Evolutionary conservation across 2,888 invertebrate species (phyloP), one percentile per base, ranked within the genome.

Genomic region (Thera britannica): DNA sequence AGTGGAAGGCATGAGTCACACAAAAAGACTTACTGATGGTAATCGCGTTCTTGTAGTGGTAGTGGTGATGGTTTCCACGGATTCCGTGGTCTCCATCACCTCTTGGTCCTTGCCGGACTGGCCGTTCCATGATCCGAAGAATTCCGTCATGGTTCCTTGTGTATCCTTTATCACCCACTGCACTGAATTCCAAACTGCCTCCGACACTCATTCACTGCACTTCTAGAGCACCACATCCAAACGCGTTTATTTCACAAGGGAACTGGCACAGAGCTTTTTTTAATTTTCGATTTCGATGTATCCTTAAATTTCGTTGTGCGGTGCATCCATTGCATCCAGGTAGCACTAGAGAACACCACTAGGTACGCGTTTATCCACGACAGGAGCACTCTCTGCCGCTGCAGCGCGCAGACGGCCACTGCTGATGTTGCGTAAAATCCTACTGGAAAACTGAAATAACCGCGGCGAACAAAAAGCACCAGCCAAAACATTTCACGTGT

Each of bases 361-460:
- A 71, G 70, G 71, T 67, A 75, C 76, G 76, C 72, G 75, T 70
- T 68, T 71, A 61, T 67, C 58, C 71, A 66, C 73, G 73, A 69
- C 66, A 74, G 74, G 66, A 79, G 63, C 73, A 75, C 68, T 79
- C 74, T 74, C 79, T 75, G 75, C 80, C 84, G 83, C 83, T 84
- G 86, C 88, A 86, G 87, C 81, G 87, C 76, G 83, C 81, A 90
- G 87, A 85, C 93, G 93, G 90, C 89, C 85, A 90, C 88, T 87
- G 88, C 86, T 89, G 91, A 81, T 92, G 84, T 90, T 92, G 90
- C 86, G 86, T 91, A 88, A 92, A 93, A 92, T 92, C 92, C 91
- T 88, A 93, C 93, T 93, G 93, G 93, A 93, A 93, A 92, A 91
- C 93, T 92, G 93, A 93, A 93, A 93, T 93, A 93, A 91, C 92